Evolutionary conservation across 2,113 vertebrate genomes (phyloP).

Genomic region (Otocyon megalotis): DNA sequence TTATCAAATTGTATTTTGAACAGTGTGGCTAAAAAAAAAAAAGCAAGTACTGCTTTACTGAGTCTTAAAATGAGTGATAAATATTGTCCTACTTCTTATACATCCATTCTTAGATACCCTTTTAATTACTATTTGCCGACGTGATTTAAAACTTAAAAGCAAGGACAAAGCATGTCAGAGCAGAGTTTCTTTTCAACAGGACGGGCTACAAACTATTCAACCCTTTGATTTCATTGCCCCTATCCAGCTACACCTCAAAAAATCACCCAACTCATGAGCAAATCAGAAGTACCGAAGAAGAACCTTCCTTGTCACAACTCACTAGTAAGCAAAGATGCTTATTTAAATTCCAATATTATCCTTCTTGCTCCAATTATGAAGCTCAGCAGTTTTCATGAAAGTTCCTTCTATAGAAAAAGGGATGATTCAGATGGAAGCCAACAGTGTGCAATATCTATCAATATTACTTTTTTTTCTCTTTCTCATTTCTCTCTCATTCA

Average conservation of each 20-base stretch:
- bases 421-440: not conserved
- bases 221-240: not conserved
- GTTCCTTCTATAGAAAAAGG: not conserved
- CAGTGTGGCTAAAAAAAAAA: not conserved
- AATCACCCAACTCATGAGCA: not conserved
- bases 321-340: not conserved
- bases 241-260: not conserved
- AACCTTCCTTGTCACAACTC: not conserved
- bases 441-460: too few species aligned
- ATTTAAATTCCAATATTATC: not conserved
- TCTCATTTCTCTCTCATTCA: not conserved
- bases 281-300: not conserved
- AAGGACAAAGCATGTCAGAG: not conserved
- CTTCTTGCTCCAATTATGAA: not conserved
- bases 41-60: not conserved
- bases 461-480: not conserved
- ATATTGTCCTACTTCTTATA: not conserved
- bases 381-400: not conserved
- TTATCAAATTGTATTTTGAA: slow-evolving; percentile 21
- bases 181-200: not conserved
- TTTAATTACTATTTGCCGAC: not conserved
- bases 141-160: not conserved
- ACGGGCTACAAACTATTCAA: not conserved
- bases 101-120: not conserved
- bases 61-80: not conserved